Evolutionary conservation across 2,797 vertebrate species (phyloP).

Genomic region (Spizella passerina): DNA sequence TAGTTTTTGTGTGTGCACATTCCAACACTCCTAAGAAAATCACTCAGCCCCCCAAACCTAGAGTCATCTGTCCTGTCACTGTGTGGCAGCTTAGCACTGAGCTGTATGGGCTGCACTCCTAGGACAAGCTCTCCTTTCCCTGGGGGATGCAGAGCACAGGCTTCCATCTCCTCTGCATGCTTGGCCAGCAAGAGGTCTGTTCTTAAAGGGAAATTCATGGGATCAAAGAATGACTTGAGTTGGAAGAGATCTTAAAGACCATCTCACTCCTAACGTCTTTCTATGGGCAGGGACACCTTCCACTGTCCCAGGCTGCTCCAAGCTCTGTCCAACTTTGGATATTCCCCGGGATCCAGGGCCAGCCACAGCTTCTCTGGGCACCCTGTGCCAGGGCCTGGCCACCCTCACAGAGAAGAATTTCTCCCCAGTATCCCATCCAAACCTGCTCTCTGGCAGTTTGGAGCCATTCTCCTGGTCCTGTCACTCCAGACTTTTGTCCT

Average conservation of each 20-base stretch:
- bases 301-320: fast-evolving
- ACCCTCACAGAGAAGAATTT: not conserved
- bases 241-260: not conserved
- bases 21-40: slow-evolving; percentile 15
- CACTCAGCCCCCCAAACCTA: not conserved
- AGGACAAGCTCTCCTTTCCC: not conserved
- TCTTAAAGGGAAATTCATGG: not conserved
- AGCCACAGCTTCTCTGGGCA: not conserved
- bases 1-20: not conserved
- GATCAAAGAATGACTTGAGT: not conserved
- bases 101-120: not conserved
- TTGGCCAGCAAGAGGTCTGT: not conserved
- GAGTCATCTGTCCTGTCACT: not conserved
- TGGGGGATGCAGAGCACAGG: not conserved
- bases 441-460: not conserved
- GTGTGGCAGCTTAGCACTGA: not conserved
- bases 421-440: not conserved
- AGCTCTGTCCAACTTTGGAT: fast-evolving
- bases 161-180: not conserved
- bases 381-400: fast-evolving
- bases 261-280: not conserved
- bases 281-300: not conserved
- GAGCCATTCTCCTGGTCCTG: not conserved
- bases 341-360: not conserved
- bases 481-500: fast-evolving